Evolutionary conservation across 2,888 invertebrate species (phyloP).

Genomic region (Oscheius myriophilus): DNA sequence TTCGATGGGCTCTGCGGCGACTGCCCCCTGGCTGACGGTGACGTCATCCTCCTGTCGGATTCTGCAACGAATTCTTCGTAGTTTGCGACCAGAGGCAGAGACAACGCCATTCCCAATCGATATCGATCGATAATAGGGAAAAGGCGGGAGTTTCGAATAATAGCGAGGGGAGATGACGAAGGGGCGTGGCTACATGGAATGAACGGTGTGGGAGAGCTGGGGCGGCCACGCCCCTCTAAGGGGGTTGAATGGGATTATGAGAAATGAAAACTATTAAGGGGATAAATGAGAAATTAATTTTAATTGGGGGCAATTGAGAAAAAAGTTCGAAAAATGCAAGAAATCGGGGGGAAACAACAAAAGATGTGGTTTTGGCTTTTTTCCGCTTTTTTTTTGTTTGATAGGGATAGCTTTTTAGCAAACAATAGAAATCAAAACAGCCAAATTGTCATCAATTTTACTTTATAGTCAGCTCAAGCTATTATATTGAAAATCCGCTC

Average conservation of each 20-base stretch:
- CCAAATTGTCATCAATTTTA: too few species aligned
- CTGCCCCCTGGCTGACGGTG: constrained; percentile 32
- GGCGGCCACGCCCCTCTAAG: too few species aligned
- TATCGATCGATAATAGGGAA: background rate
- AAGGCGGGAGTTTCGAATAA: background rate
- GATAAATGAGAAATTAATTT: background rate
- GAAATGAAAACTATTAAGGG: background rate
- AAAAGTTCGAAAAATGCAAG: too few species aligned
- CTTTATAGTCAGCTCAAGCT: too few species aligned
- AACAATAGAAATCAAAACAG: too few species aligned
- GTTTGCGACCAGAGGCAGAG: constrained; percentile 34
- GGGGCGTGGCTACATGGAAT: background rate
- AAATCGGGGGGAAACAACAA: too few species aligned
- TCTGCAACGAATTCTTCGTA: constrained; percentile 39
- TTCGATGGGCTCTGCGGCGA: constrained; percentile 56
- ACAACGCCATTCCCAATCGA: background rate
- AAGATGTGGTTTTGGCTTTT: too few species aligned
- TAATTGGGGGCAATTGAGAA: too few species aligned
- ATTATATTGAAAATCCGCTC: too few species aligned
- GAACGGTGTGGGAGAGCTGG: background rate
- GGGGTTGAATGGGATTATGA: background rate
- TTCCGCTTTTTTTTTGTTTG: too few species aligned
- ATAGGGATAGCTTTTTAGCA: too few species aligned
- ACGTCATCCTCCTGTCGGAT: constrained; percentile 32
- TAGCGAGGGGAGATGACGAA: background rate